Conservation (phyloP, 2,113 vertebrate species). For the Elaphurus davidianus region DNA sequence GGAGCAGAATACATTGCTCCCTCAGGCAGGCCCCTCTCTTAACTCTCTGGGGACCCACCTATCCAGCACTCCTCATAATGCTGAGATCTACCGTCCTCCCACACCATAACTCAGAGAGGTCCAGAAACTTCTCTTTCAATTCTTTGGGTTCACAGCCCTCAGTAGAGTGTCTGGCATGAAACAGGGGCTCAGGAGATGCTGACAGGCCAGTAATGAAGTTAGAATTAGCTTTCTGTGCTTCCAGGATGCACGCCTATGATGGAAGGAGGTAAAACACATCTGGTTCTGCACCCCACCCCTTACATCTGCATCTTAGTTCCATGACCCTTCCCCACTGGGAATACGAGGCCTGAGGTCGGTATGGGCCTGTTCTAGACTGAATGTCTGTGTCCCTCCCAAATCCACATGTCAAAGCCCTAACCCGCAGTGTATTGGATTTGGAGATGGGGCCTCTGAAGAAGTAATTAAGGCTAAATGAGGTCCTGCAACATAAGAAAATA, state of each 20-base stretch:
- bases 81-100: not conserved
- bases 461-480: not conserved
- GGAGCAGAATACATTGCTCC: not conserved
- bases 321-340: not conserved
- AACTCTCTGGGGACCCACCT: not conserved
- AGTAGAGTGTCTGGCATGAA: not conserved
- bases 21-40: not conserved
- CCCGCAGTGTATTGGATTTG: rapidly evolving
- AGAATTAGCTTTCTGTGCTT: not conserved
- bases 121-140: not conserved
- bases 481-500: not conserved
- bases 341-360: not conserved
- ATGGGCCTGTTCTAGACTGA: not conserved
- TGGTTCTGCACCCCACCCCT: not conserved
- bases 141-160: not conserved
- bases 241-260: not conserved
- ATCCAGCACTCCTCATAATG: not conserved
- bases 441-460: not conserved
- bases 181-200: not conserved
- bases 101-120: not conserved
- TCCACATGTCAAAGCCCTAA: not conserved
- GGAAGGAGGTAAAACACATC: not conserved
- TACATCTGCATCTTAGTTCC: not conserved
- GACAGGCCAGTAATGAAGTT: not conserved
- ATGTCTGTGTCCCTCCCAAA: not conserved